phyloP scores from a whole-genome alignment of 2,797 vertebrate genomes.

The Jordanella pulchra region DNA sequence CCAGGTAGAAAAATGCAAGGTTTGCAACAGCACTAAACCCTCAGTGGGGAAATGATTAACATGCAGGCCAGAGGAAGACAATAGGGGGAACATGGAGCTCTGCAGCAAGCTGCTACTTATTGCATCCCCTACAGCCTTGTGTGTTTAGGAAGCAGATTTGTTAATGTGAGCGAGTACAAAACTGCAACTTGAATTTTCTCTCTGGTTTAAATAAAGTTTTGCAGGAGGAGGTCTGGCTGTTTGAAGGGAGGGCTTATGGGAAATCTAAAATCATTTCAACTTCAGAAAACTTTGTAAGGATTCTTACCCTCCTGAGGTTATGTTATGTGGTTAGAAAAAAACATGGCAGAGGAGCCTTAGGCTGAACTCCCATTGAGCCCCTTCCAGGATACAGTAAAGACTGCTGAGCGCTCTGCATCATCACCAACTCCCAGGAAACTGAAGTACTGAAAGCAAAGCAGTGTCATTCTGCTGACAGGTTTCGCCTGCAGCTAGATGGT shows the following conservation, averaged over 20 bases:
- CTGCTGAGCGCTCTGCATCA: conserved; percentile 37
- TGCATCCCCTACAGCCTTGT: conserved; percentile 57
- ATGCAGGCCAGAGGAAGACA: conserved; percentile 55
- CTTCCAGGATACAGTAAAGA: conserved; percentile 48
- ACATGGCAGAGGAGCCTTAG: conserved; percentile 40
- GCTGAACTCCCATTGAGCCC: conserved; percentile 58
- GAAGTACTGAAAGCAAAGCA: conserved; percentile 32
- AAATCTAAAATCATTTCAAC: conserved; percentile 52
- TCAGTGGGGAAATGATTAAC: conserved; percentile 57
- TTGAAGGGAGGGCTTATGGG: conserved; percentile 39
- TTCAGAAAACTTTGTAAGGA: conserved; percentile 44
- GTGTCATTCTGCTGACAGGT: conserved; percentile 35
- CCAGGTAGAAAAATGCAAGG: conserved; percentile 58
- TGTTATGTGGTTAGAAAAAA: conserved; percentile 44
- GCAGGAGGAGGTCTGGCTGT: conserved; percentile 31
- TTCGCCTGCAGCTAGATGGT: conserved; percentile 29
- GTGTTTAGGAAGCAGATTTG: conserved; percentile 62
- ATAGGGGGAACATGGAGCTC: conserved; percentile 29
- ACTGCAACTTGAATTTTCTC: conserved; percentile 47
- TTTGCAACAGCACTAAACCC: conserved; percentile 40
- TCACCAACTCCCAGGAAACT: conserved; percentile 46
- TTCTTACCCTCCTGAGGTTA: conserved; percentile 39
- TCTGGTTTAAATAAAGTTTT: conserved; percentile 50
- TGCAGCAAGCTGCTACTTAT: conserved; percentile 60
- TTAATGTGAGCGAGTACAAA: conserved; percentile 40